Conservation (phyloP, 1,140 invertebrate species). For the Panagrolaimus sp. region DNA sequence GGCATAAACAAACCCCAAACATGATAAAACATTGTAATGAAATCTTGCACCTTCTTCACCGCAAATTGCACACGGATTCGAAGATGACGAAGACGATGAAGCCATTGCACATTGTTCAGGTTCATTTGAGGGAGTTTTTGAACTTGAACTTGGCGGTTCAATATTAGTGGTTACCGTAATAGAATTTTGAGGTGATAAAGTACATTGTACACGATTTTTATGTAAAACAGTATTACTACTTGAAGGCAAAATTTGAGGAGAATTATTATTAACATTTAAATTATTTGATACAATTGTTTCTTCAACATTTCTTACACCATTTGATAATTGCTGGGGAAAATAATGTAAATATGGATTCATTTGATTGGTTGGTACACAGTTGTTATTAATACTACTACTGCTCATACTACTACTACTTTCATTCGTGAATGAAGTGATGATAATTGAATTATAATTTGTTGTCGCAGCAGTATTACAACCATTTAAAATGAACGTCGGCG, state of each 20-base stretch:
- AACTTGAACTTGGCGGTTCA: not conserved
- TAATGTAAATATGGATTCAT: not conserved
- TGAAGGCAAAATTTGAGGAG: not conserved
- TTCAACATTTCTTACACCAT: too few species aligned
- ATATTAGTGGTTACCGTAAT: not conserved
- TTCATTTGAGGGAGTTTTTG: not conserved
- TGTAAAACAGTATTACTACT: not conserved
- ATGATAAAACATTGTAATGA: constrained; percentile 52
- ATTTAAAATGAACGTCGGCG: not conserved
- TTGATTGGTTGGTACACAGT: not conserved
- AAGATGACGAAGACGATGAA: not conserved
- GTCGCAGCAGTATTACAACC: too few species aligned
- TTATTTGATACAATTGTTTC: not conserved
- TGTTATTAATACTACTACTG: not conserved
- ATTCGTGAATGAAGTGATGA: too few species aligned
- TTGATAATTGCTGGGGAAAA: too few species aligned
- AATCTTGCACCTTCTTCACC: constrained; percentile 19
- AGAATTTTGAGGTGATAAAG: not conserved
- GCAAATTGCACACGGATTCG: constrained; percentile 28
- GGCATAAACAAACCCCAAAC: constrained; percentile 39
- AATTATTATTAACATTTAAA: not conserved
- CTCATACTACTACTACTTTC: too few species aligned
- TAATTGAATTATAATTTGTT: too few species aligned
- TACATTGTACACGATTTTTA: not conserved
- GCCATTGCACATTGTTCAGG: not conserved